A percentile compares a stretch with the other conserved stretches of the same genome.
Evolutionary conservation across 2,113 vertebrate species (phyloP).

Genomic region (Aix galericulata): DNA sequence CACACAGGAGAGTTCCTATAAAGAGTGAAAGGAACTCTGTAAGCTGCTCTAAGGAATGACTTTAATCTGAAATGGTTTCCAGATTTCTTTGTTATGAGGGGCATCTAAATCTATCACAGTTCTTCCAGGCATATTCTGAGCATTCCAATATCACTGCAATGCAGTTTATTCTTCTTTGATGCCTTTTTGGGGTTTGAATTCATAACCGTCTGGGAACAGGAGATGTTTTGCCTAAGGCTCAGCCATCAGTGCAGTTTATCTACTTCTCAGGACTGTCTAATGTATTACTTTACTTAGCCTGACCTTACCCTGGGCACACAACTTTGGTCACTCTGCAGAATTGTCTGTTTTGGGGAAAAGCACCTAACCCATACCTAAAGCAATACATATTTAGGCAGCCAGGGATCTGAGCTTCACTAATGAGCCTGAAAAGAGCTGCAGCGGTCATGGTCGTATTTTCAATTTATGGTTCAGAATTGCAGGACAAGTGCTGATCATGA

Average conservation of each 20-base stretch:
- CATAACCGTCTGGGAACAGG: neutral
- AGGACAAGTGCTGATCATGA: neutral
- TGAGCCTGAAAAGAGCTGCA: neutral
- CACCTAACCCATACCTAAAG: neutral
- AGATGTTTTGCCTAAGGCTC: neutral
- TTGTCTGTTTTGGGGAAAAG: neutral
- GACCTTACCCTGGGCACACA: neutral
- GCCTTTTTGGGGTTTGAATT: neutral
- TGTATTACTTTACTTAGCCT: neutral
- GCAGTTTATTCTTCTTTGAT: neutral
- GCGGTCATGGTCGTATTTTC: neutral
- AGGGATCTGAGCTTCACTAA: neutral
- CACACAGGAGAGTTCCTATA: neutral
- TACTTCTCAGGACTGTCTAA: neutral
- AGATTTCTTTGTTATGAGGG: neutral
- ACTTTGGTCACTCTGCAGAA: rapidly evolving
- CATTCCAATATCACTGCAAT: neutral
- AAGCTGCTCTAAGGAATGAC: neutral
- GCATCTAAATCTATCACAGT: neutral
- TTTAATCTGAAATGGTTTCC: neutral
- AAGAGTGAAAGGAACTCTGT: neutral
- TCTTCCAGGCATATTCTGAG: neutral
- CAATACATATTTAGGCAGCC: neutral
- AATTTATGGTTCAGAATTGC: neutral
- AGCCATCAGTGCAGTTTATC: neutral